Evolutionary conservation across 37 sponge, comb jelly and placozoan genomes (phyloP), one percentile per base, ranked within the genome.

Genomic region (Dysidea cf. avara): DNA sequence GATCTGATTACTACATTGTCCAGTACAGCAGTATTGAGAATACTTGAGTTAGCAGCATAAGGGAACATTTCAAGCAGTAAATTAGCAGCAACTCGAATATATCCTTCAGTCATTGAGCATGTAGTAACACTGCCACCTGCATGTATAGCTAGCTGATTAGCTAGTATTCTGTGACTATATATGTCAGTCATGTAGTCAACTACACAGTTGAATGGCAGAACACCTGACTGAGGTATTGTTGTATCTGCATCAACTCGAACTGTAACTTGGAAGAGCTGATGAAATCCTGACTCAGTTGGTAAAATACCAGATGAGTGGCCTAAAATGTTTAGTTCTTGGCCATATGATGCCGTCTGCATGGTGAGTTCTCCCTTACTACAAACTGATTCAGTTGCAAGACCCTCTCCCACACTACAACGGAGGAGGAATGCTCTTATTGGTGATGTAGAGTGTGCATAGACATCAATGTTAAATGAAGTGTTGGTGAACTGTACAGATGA

Each of bases 11-110:
- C 12, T 39, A 56, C 36, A 20, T 72, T 77, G 64, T 68, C 80
- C 39, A 89, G 81, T 14, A 17, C 30, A 51, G 84, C 84, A 17
- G 84, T 78, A 64, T 89, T 89, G 38, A 89, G 65, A 0, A 89
- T 48, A 14, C 49, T 16, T 21, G 68, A 28, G 38, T 21, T 30
- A 17, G 61, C 12, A 32, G 86, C 64, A 39, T 60, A 79, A 22
- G 79, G 11, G 50, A 76, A 79, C 37, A 85, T 18, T 59, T 39
- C 58, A 0, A 31, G 33, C 0, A 77, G 36, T 0, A 58, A 22
- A 21, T 18, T 64, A 13, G 56, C 51, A 36, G 61, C 53, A 34
- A 59, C 56, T 11, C 78, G 72, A 46, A 85, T 46, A 3, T 56
- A 46, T 29, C 68, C 86, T 53, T 22, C 24, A 13, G 26, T 22